Evolutionary conservation across 1,140 invertebrate genomes (phyloP).

Genomic region (Neelides sp.): DNA sequence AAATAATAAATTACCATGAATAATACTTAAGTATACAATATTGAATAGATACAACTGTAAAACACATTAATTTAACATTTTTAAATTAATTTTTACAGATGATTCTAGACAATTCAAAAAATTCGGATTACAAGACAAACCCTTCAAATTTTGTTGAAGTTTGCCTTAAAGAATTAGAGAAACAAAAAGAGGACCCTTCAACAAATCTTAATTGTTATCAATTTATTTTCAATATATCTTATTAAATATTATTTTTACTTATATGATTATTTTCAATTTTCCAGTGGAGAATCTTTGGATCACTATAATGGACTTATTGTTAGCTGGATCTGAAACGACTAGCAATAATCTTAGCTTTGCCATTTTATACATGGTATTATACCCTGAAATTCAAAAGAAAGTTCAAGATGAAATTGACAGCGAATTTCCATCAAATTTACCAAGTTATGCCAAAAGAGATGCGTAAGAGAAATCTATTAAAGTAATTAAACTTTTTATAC

Average conservation of each 20-base stretch:
- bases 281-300: neutral
- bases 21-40: neutral
- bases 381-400: constrained; percentile 63
- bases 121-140: constrained; percentile 41
- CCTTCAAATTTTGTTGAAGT: neutral
- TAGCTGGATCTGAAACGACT: constrained; percentile 70
- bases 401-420: constrained; percentile 64
- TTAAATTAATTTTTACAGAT: neutral
- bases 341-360: constrained; percentile 62
- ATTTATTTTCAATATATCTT: too few species aligned
- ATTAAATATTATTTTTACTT: too few species aligned
- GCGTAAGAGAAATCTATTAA: neutral
- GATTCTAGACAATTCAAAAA: constrained; percentile 61
- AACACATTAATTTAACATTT: neutral
- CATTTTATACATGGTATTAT: constrained; percentile 59
- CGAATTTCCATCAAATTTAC: neutral
- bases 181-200: neutral
- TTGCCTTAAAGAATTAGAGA: neutral
- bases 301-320: constrained; percentile 29
- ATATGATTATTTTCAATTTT: neutral
- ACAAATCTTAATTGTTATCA: too few species aligned
- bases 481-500: neutral
- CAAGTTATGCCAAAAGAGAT: neutral
- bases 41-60: neutral
- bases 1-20: neutral